A percentile compares a stretch with the other conserved stretches of the same genome.
phyloP scores from a whole-genome alignment of 2,888 invertebrate species.

The Lasioglossum vierecki region DNA sequence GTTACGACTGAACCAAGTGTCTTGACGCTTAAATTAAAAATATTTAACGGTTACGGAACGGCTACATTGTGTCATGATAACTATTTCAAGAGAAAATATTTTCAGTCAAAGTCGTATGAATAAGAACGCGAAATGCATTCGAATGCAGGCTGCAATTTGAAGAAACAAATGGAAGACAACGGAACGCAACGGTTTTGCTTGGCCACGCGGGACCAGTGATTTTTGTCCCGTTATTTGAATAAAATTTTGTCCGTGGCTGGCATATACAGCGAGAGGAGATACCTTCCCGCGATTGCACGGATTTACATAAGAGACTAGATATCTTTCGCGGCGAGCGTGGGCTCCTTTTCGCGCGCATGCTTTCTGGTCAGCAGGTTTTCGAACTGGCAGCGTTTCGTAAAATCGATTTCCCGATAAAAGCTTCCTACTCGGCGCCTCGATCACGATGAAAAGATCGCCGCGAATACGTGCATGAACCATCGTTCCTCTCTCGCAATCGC shows the following conservation, averaged over 20 bases:
- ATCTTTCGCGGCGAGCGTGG: conserved; percentile 41
- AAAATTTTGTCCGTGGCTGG: background rate
- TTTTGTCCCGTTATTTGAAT: conserved; percentile 3
- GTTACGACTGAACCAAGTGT: too few species aligned
- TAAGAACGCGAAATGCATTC: background rate
- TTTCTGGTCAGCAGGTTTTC: conserved; percentile 35
- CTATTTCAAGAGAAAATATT: background rate
- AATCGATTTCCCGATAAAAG: conserved; percentile 56
- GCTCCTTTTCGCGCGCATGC: conserved; percentile 7
- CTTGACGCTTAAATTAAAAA: too few species aligned
- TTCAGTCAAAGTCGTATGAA: background rate
- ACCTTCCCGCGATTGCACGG: conserved; percentile 27
- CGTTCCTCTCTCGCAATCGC: conserved; percentile 28
- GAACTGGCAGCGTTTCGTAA: conserved; percentile 43
- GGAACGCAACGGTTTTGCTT: background rate
- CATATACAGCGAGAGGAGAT: conserved; percentile 14
- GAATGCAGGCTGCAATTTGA: background rate
- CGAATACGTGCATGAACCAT: conserved; percentile 33
- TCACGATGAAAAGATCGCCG: conserved; percentile 30
- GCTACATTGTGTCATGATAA: too few species aligned
- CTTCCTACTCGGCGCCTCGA: conserved; percentile 25
- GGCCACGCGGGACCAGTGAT: background rate
- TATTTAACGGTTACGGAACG: too few species aligned
- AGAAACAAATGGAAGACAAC: background rate
- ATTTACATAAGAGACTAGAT: conserved; percentile 42